Conservation (phyloP, 1,140 invertebrate species). For the Spodoptera litura region DNA sequence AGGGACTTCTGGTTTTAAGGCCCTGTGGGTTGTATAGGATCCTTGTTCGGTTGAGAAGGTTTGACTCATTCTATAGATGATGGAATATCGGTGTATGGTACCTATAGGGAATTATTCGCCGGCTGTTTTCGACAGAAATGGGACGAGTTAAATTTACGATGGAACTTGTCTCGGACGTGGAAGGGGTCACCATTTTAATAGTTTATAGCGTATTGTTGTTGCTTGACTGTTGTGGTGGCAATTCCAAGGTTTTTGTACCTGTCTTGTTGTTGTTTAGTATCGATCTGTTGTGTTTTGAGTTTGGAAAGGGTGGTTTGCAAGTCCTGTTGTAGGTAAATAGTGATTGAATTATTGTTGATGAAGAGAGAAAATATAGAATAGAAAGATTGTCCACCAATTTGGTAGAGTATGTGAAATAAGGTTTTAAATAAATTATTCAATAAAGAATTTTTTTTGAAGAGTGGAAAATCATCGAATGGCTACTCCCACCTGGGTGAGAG, state of each 20-base stretch:
- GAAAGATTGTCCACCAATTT: too few relatives aligned
- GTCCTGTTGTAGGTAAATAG: too few relatives aligned
- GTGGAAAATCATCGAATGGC: too few relatives aligned
- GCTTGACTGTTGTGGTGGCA: neutral
- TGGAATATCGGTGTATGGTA: constrained; percentile 64
- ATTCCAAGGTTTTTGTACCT: constrained; percentile 9
- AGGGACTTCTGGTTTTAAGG: constrained; percentile 66
- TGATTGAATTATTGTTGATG: too few relatives aligned
- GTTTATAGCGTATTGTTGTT: constrained; percentile 43
- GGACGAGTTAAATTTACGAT: constrained; percentile 57
- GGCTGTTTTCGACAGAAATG: constrained; percentile 64
- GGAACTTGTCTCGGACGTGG: constrained; percentile 44
- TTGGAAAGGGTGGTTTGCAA: too few relatives aligned
- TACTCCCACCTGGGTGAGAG: too few relatives aligned
- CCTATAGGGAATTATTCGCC: constrained; percentile 61
- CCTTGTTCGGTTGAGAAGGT: constrained; percentile 59
- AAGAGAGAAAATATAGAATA: too few relatives aligned
- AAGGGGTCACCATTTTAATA: constrained; percentile 38
- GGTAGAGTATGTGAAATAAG: too few relatives aligned
- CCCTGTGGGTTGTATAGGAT: constrained; percentile 60
- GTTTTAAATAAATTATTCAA: too few relatives aligned
- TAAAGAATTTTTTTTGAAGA: too few relatives aligned
- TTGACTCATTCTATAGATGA: constrained; percentile 60
- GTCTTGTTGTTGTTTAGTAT: neutral
- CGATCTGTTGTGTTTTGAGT: neutral